Conservation (phyloP, 2,888 invertebrate genomes). For the Isotomurus palustris region DNA sequence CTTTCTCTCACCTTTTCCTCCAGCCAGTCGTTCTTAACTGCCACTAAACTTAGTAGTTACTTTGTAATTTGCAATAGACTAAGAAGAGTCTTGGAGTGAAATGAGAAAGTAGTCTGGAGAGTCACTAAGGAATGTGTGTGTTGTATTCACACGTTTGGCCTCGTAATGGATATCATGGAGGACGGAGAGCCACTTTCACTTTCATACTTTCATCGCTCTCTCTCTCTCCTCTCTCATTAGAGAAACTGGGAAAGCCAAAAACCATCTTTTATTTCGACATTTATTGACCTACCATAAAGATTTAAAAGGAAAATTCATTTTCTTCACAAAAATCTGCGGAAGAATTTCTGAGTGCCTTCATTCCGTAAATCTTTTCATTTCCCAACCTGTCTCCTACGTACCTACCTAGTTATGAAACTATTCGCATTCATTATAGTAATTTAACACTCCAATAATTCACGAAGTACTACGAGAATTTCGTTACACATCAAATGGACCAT, state of each 20-base stretch:
- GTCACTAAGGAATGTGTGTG: too few relatives aligned
- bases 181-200: too few relatives aligned
- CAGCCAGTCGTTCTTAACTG: too few relatives aligned
- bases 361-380: conserved; percentile 6
- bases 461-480: too few relatives aligned
- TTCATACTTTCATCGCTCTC: too few relatives aligned
- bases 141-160: conserved; percentile 39
- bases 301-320: conserved; percentile 12
- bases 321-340: background rate
- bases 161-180: conserved; percentile 19
- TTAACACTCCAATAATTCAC: too few relatives aligned
- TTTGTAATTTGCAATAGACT: too few relatives aligned
- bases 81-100: conserved; percentile 5
- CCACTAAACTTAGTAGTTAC: too few relatives aligned
- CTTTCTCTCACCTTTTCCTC: too few relatives aligned
- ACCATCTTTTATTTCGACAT: conserved; percentile 36
- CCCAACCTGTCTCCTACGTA: background rate
- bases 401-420: background rate
- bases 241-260: conserved; percentile 16
- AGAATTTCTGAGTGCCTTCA: conserved; percentile 9
- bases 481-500: too few relatives aligned
- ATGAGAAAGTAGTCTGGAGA: conserved; percentile 10
- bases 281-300: conserved; percentile 23
- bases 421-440: conserved; percentile 9
- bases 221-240: conserved; percentile 33